These are phyloP conservation scores for Macropodus opercularis DNA, from an alignment of 2,797 vertebrate species.

Conservation along the genomic window DNA sequence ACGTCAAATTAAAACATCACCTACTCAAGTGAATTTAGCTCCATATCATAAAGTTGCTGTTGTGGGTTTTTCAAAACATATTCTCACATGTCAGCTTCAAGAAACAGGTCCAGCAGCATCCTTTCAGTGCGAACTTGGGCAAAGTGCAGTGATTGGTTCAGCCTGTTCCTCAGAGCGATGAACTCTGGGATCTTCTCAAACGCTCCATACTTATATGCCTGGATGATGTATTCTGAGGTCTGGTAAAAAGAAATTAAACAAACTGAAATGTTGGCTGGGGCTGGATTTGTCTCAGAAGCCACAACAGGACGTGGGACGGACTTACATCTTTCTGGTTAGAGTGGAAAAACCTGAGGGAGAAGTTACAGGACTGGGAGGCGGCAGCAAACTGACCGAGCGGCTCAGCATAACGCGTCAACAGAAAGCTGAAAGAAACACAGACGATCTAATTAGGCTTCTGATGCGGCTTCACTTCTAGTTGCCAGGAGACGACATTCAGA, in stretches of 20 bases:
- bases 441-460: no score
- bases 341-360: conserved; percentile 99
- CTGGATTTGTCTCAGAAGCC: not conserved
- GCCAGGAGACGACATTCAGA: no score
- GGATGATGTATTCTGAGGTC: conserved; percentile 99
- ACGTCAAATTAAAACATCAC: not conserved
- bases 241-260: conserved; percentile 51
- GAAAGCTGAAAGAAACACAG: conserved; percentile 83
- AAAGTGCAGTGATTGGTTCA: conserved; percentile 98
- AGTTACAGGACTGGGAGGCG: conserved; percentile 96
- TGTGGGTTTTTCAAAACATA: rapidly evolving
- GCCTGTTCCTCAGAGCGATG: conserved; percentile 94
- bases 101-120: conserved; percentile 94
- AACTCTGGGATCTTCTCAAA: conserved; percentile 99
- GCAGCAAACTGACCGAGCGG: conserved; percentile 94
- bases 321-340: conserved; percentile 99
- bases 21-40: not conserved
- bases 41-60: rapidly evolving
- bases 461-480: no score
- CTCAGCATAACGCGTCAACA: conserved; percentile 93
- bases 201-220: conserved; percentile 98
- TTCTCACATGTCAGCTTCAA: conserved; percentile 96
- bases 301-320: conserved; percentile 32
- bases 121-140: conserved; percentile 96
- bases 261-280: not conserved